These are phyloP conservation scores for Silvanus unidentatus DNA, from an alignment of 2,888 invertebrate genomes.

Conservation along the genomic window DNA sequence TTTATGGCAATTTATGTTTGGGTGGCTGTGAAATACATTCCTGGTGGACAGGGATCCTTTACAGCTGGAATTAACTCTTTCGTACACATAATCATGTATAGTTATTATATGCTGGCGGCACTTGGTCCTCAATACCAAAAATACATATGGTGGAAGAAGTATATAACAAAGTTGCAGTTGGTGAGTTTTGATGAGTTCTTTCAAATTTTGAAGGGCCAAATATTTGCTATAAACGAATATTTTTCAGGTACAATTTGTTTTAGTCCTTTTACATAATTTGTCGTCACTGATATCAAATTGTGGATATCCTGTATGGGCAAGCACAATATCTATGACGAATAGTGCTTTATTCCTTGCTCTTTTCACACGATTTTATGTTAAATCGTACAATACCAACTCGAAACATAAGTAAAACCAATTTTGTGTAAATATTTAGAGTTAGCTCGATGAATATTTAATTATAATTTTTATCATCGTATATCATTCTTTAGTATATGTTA, in stretches of 20 bases:
- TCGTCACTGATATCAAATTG: conserved; percentile 83
- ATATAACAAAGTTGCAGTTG: conserved; percentile 74
- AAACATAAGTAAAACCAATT: no score
- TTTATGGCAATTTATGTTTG: conserved; percentile 93
- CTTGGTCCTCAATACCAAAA: conserved; percentile 68
- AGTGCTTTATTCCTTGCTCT: conserved; percentile 89
- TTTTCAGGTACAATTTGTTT: conserved; percentile 81
- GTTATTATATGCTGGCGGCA: conserved; percentile 71
- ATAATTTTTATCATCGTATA: no score
- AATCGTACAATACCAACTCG: no score
- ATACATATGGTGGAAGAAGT: conserved; percentile 80
- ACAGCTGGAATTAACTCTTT: conserved; percentile 67
- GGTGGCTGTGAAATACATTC: conserved; percentile 83
- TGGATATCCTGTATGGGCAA: conserved; percentile 78
- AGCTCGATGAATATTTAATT: no score
- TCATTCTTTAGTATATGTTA: no score
- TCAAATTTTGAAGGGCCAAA: not conserved
- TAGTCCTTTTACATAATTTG: conserved; percentile 78
- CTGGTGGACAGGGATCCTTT: conserved; percentile 64
- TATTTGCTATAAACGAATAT: no score
- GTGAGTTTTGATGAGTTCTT: conserved; percentile 41
- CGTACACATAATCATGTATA: conserved; percentile 78
- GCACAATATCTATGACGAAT: conserved; percentile 80
- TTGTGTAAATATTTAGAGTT: no score
- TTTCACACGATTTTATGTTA: conserved; percentile 86